Conservation (phyloP, 2,888 invertebrate genomes). For the Microctonus aethiopoides region DNA sequence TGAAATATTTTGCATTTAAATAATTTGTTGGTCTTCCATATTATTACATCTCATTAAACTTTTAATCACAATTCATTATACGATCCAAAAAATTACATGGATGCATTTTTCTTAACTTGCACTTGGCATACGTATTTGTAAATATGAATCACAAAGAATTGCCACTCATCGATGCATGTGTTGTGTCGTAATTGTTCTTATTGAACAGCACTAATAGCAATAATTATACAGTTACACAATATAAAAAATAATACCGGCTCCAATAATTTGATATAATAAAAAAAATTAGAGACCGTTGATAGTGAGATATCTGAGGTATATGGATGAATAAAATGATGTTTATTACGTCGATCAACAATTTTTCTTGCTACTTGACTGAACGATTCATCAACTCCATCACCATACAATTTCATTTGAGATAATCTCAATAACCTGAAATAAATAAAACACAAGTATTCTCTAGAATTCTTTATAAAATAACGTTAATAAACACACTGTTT, state of each 20-base stretch:
- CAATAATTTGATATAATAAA: not conserved
- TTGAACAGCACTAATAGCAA: conserved; percentile 2
- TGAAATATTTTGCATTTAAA: not conserved
- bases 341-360: not conserved
- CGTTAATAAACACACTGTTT: not conserved
- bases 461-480: not conserved
- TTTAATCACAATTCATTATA: not conserved
- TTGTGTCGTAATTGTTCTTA: not conserved
- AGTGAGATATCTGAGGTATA: conserved; percentile 36
- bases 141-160: not conserved
- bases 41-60: not conserved
- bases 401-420: not conserved
- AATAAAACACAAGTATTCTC: not conserved
- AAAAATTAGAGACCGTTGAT: conserved; percentile 15
- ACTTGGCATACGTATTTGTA: not conserved
- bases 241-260: not conserved
- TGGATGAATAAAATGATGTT: conserved; percentile 26
- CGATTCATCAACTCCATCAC: too few species aligned
- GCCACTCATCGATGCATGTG: not conserved
- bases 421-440: not conserved
- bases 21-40: not conserved
- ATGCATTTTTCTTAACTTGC: not conserved
- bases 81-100: not conserved
- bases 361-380: not conserved
- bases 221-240: not conserved